phyloP scores from a whole-genome alignment of 2,113 vertebrate species.

The Narcine bancroftii region DNA sequence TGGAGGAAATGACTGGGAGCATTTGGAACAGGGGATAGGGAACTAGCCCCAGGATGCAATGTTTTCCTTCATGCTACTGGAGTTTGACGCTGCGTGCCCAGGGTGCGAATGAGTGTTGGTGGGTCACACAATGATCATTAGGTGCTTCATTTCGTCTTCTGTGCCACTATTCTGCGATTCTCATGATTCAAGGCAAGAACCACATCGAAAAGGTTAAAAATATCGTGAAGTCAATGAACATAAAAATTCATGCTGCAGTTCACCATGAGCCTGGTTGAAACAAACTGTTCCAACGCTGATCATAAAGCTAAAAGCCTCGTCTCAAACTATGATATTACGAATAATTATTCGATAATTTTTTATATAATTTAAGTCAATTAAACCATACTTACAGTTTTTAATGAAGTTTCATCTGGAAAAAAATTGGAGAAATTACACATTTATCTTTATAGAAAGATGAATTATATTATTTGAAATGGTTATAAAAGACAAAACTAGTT shows the following conservation, averaged over 20 bases:
- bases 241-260: not conserved
- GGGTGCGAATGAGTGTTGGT: no score
- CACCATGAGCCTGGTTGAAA: not conserved
- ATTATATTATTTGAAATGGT: not conserved
- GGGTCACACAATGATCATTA: no score
- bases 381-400: constrained; percentile 31
- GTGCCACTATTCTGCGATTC: not conserved
- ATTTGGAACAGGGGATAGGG: no score
- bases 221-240: not conserved
- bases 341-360: not conserved
- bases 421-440: constrained; percentile 6
- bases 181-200: not conserved
- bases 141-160: no score
- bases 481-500: not conserved
- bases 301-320: not conserved
- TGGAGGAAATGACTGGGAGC: no score
- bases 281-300: not conserved
- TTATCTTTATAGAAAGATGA: not conserved
- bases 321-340: not conserved
- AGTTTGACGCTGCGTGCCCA: no score
- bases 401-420: constrained; percentile 16
- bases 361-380: not conserved
- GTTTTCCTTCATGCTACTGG: no score
- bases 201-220: not conserved
- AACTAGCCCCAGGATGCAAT: no score